Percentiles rank a stretch among this genome's conserved stretches.
Conservation (phyloP, 2,888 invertebrate species). For the Eupithecia dodoneata region DNA sequence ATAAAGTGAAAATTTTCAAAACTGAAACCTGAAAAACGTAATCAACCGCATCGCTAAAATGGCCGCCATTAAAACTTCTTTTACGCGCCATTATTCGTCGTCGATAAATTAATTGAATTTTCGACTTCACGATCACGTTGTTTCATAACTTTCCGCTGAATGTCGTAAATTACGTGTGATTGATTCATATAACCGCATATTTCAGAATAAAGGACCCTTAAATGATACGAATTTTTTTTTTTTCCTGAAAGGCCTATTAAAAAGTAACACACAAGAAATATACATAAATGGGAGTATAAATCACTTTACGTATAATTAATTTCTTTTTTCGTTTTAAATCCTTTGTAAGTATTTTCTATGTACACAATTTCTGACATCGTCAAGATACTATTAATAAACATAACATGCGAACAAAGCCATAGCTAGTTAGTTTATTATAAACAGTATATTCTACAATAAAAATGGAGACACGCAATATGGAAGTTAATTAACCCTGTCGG, state of each 20-base stretch:
- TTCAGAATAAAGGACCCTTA: background rate
- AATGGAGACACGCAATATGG: constrained; percentile 39
- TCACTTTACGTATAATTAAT: background rate
- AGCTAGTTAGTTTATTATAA: background rate
- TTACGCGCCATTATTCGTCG: constrained; percentile 61
- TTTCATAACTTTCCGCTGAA: constrained; percentile 48
- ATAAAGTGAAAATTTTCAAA: constrained; percentile 27
- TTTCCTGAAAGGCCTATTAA: background rate
- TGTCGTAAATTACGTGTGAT: constrained; percentile 52
- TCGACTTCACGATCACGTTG: constrained; percentile 59
- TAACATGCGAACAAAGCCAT: background rate
- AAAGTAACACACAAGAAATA: background rate
- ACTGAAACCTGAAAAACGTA: constrained; percentile 42
- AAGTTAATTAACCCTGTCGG: constrained; percentile 51
- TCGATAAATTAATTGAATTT: constrained; percentile 72
- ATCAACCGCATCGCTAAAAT: constrained; percentile 46
- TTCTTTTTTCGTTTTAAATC: background rate
- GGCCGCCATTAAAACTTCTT: constrained; percentile 59
- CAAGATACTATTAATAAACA: background rate
- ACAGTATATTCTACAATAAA: constrained; percentile 19
- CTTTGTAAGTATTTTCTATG: background rate
- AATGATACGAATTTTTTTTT: background rate
- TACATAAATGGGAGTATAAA: background rate
- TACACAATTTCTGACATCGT: background rate
- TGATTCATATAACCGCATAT: constrained; percentile 41